Base-by-base conservation (phyloP, 2,113 vertebrate genomes). In the Aegithalos caudatus region DNA sequence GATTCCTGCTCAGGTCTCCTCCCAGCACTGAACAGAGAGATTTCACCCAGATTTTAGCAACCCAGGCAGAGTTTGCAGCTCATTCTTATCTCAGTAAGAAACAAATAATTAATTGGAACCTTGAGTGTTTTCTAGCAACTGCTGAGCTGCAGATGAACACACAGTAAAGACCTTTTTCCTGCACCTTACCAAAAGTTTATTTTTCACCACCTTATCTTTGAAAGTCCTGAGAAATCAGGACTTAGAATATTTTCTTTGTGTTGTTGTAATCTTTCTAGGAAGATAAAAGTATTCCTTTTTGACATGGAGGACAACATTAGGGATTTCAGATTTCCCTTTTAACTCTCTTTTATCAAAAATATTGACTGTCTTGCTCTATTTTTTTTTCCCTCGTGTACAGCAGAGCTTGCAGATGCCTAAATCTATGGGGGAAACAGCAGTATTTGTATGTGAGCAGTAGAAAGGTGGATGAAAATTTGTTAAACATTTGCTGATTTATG, bases 261-360 rank as follows among this genome's bases (percentile, higher is more conserved):
- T 95, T 86, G 28, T 10, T 69, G 70, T 50, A 57, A 65, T 90
- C 31, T 82, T 92, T 92, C 66, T 17, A 17, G 80, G 62, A 57
- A 88, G 85, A 94, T 88, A 85, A 93, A 90, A 94, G 48, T 57
- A 27, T 80, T 93, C 19, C 70, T 85, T 79, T 89, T n/a, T 88
- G 88, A 77, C 62, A 45, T 17, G 54, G 66, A 93, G 67, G 62
- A 61, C 66, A 95, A 88, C 79, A 45, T 90, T 29, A 45, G 71
- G 85, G 90, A 95, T 93, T 95, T 94, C 67, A 86, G 53, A 73
- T 77, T 85, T 92, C 21, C 70, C 64, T 87, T 91, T 91, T 57
- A 69, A 79, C 40, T 80, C 25, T 65, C 57, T 90, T 51, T 91
- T 85, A 72, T 90, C 22, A 88, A 57, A 91, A 85, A 35, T 45